Conservation (phyloP, 2,888 invertebrate species). For the Tricholauxania praeusta region DNA sequence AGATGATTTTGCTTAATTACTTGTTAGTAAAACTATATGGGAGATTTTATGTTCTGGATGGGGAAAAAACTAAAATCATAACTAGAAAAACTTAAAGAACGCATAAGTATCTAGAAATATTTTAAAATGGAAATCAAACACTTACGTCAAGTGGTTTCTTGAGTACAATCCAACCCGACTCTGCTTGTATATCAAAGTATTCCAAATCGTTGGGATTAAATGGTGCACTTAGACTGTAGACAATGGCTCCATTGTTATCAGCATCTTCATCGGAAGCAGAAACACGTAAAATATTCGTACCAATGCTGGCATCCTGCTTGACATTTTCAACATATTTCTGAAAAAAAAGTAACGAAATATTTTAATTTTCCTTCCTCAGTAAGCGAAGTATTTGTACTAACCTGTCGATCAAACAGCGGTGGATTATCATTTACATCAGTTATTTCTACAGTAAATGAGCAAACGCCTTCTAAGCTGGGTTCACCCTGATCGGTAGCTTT, state of each 20-base stretch:
- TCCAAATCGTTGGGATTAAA: slow-evolving; percentile 90
- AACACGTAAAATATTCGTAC: slow-evolving; percentile 92
- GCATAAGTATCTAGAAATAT: slow-evolving; percentile 40
- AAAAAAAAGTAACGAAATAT: slow-evolving; percentile 61
- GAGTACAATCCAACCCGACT: slow-evolving; percentile 96
- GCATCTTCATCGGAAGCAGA: slow-evolving; percentile 98
- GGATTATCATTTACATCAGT: slow-evolving; percentile 98
- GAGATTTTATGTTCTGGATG: slow-evolving; percentile 1
- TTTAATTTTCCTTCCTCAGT: not conserved
- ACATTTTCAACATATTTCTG: slow-evolving; percentile 98
- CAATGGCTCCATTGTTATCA: slow-evolving; percentile 95
- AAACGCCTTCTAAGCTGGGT: slow-evolving; percentile 96
- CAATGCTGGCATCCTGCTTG: slow-evolving; percentile 95
- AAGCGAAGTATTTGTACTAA: slow-evolving; percentile 62
- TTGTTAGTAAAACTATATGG: slow-evolving; percentile 24
- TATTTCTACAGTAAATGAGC: slow-evolving; percentile 98
- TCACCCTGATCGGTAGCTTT: slow-evolving; percentile 99
- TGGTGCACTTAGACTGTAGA: slow-evolving; percentile 90
- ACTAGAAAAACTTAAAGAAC: slow-evolving; percentile 17
- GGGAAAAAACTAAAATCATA: slow-evolving; percentile 10
- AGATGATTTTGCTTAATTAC: slow-evolving; percentile 29
- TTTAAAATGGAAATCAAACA: slow-evolving; percentile 67
- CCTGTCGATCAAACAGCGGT: slow-evolving; percentile 94
- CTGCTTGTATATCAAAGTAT: slow-evolving; percentile 96
- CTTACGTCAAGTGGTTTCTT: slow-evolving; percentile 97